phyloP scores from a whole-genome alignment of 2,113 vertebrate species.

The Campylomormyrus numenius region DNA sequence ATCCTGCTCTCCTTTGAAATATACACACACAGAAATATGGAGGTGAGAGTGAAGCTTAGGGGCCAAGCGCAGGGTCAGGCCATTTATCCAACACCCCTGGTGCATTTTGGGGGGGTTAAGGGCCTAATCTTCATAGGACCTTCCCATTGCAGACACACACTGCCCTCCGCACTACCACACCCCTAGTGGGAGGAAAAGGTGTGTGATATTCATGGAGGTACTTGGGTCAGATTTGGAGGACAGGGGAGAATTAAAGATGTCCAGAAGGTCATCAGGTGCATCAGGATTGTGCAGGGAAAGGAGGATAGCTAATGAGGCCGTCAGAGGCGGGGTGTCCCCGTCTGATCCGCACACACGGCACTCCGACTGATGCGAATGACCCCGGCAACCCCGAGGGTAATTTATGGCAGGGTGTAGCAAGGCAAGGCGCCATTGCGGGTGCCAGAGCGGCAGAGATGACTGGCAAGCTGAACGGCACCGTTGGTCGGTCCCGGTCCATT shows the following conservation, averaged over 20 bases:
- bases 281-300: not conserved
- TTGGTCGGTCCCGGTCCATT: constrained; percentile 43
- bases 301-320: not conserved
- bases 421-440: constrained; percentile 34
- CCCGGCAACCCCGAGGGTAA: constrained; percentile 39
- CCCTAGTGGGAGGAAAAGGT: not conserved
- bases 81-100: not conserved
- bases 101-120: not conserved
- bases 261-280: not conserved
- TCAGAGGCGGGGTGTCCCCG: not conserved
- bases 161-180: not conserved
- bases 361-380: constrained; percentile 33
- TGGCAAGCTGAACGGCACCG: constrained; percentile 45
- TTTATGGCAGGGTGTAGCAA: constrained; percentile 47
- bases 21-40: not conserved
- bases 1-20: not conserved
- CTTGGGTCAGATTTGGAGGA: not conserved
- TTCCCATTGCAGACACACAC: not conserved
- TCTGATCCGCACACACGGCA: constrained; percentile 18
- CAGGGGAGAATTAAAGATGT: not conserved
- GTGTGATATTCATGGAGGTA: not conserved
- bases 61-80: not conserved
- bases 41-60: not conserved
- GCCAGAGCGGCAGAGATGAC: constrained; percentile 40
- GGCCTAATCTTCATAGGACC: not conserved